These are phyloP conservation scores for Cryptomyrus ogoouensis DNA, from an alignment of 2,113 vertebrate species.

Conservation along the genomic window DNA sequence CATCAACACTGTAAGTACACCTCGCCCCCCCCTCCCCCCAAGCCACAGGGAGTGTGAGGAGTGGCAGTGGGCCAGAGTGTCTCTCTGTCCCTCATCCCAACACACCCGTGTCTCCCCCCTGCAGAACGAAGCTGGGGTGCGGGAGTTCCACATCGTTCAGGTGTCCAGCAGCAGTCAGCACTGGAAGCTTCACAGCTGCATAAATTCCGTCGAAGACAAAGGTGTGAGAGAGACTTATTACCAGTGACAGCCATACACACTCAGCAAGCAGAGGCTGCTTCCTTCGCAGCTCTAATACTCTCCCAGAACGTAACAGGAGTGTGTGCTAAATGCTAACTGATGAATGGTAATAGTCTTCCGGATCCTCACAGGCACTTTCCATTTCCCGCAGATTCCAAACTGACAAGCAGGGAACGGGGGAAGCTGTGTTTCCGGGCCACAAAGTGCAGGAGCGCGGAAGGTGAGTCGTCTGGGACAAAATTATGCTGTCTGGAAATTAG, in stretches of 20 bases:
- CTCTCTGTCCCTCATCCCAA: background rate
- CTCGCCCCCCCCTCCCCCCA: background rate
- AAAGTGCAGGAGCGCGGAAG: conserved; percentile 71
- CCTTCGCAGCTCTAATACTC: background rate
- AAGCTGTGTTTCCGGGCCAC: conserved; percentile 88
- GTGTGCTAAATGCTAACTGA: background rate
- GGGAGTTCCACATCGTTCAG: conserved; percentile 91
- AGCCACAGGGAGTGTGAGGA: background rate
- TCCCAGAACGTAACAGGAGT: background rate
- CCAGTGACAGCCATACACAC: background rate
- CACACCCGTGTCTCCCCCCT: background rate
- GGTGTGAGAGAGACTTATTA: conserved; percentile 52
- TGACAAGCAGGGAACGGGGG: conserved; percentile 80
- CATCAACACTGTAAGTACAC: conserved; percentile 76
- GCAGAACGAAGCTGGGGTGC: conserved; percentile 86
- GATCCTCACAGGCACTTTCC: background rate
- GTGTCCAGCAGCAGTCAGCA: conserved; percentile 87
- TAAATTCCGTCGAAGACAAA: conserved; percentile 82
- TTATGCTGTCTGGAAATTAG: background rate
- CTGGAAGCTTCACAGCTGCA: conserved; percentile 84
- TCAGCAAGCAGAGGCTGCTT: background rate
- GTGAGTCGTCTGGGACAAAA: conserved; percentile 48
- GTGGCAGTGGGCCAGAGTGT: background rate
- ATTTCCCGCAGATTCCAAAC: conserved; percentile 72
- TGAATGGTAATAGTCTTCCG: background rate